Base-by-base conservation (phyloP, 1,140 invertebrate genomes). In the Archegozetes longisetosus region DNA sequence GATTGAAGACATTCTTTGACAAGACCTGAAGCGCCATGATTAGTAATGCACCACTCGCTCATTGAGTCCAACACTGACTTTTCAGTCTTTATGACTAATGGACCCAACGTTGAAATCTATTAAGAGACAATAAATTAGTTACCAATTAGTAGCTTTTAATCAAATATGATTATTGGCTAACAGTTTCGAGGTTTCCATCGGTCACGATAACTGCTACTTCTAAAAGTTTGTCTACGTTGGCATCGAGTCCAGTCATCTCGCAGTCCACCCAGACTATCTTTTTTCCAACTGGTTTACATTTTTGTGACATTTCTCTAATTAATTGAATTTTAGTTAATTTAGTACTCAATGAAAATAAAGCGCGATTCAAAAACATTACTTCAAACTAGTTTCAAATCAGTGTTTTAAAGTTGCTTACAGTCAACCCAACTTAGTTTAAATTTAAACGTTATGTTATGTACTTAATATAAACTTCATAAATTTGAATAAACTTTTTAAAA, bases 1-100 rank as follows among this genome's bases (percentile, higher is more conserved):
- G 88, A 93, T 47, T 79, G 77, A 51, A 74, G 73, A 56, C 81
- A 84, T 40, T 77, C 77, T 57, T 84, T 75, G 3, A 80, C 82
- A 55, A 96, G 74, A 24, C 88, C 88, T 67, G 80, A 82, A 83
- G 86, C 68, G 53, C 73, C 75, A 77, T 94, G 90, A 61, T 85
- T 80, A 50, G 80, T 72, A 46, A 71, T 76, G 69, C 84, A 89
- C 90, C 90, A 95, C 3, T 81, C 76, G 68, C 81, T 72, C 90
- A 96, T 95, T 48, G 51, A 28, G 13, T 47, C 29, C 26, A 63
- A 53, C 1, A 55, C 22, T 14, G 55, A 17, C n/a, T 22, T 9
- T 27, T 61, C 53, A 17, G 58, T 55, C 13, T 61, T 61, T 1
- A 63, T 55, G n/a, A 62, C 32, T 24, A 63, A 40, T 3, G 62